Evolutionary conservation across 2,113 vertebrate species (phyloP), one percentile per base, ranked within the genome.

Genomic region (Hepsetus odoe): DNA sequence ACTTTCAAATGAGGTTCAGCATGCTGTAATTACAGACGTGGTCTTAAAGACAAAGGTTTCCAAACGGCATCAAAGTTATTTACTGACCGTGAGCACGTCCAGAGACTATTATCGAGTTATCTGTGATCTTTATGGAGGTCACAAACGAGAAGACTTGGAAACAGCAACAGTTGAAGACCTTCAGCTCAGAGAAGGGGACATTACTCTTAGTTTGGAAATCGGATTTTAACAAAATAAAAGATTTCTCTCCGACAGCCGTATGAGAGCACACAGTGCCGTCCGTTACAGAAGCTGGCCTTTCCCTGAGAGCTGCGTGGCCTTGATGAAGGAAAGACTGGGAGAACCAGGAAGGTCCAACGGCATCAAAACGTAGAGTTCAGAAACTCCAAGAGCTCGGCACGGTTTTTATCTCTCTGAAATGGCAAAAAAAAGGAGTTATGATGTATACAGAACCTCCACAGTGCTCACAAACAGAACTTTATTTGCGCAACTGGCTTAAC

Each of bases 311-410:
- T 62, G 55, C 62, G 61, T 69, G 49, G 77, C 76, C 33, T 68
- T 58, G 49, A 70, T 64, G 65, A 64, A 79, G 26, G 67, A 26
- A 33, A 58, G n/a, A 72, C 61, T 42, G 32, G 16, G 35, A 24
- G 65, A 35, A 59, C 20, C 12, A 28, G 72, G 74, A n/a, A 51
- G n/a, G 46, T 72, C 24, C 81, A 58, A 79, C 35, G 82, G 74
- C 1, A 0, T 93, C 90, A 96, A 82, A 95, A 86, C 38, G 94
- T 94, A 16, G 94, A 96, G 89, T 97, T 98, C 80, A 95, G 86
- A 83, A 98, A 98, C 73, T 96, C 94, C 40, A 96, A 90, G 74
- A 95, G 93, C 82, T 97, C 91, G 9, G 95, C 94, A 2, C 95
- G 92, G 84, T 95, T 97, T 88, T 95, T 94, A 86, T 95, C 94